These are phyloP conservation scores for Gymnothorax javanicus DNA, from an alignment of 2,797 vertebrate species.

Conservation along the genomic window DNA sequence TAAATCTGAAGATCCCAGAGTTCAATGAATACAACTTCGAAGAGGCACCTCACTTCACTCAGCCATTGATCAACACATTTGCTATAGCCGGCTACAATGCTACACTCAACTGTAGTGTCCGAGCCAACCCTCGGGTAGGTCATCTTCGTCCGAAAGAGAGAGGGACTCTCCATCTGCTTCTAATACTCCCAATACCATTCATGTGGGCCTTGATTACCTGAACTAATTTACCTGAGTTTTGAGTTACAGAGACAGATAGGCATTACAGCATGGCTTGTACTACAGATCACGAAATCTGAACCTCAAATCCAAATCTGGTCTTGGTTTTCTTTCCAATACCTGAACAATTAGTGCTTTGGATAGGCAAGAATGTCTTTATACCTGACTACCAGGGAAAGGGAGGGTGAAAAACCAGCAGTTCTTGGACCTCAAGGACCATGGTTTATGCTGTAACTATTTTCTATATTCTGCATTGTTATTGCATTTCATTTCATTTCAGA, in stretches of 20 bases:
- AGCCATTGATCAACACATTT: conserved; percentile 89
- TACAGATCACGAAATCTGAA: too few species aligned
- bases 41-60: conserved; percentile 89
- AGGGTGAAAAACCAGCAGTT: too few species aligned
- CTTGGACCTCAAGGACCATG: not conserved
- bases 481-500: too few species aligned
- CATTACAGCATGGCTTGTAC: too few species aligned
- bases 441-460: not conserved
- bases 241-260: too few species aligned
- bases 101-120: conserved; percentile 93
- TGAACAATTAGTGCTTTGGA: too few species aligned
- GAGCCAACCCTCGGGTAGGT: conserved; percentile 93
- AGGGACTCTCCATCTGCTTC: not conserved
- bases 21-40: conserved; percentile 87
- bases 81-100: conserved; percentile 93
- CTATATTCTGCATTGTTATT: not conserved
- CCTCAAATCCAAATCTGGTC: too few species aligned
- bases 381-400: too few species aligned
- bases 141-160: not conserved
- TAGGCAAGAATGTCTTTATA: too few species aligned
- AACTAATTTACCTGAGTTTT: too few species aligned
- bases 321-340: too few species aligned
- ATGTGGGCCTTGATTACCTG: too few species aligned
- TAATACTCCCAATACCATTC: not conserved
- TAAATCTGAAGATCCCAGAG: conserved; percentile 86